Evolutionary conservation across 2,113 vertebrate genomes (phyloP).

Genomic region (Phycodurus eques): DNA sequence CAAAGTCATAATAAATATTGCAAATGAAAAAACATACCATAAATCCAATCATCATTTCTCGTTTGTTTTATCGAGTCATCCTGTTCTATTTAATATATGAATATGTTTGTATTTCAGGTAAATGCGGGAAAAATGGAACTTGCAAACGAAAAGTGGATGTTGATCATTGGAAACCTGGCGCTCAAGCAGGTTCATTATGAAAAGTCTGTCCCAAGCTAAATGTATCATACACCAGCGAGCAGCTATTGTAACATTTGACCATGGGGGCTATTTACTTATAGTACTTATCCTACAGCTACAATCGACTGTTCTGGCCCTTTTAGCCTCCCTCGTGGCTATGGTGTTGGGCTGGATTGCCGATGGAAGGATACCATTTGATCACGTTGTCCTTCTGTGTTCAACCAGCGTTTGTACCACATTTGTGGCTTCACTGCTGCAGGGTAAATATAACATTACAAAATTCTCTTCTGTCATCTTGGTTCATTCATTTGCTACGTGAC

Average conservation of each 20-base stretch:
- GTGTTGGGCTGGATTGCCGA: constrained; percentile 79
- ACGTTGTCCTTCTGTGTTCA: constrained; percentile 81
- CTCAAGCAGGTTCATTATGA: constrained; percentile 82
- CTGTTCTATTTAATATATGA: neutral
- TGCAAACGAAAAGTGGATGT: constrained; percentile 76
- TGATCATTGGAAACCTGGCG: constrained; percentile 85
- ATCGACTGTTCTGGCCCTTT: constrained; percentile 87
- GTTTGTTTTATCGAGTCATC: neutral
- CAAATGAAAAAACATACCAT: no score
- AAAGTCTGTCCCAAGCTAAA: neutral
- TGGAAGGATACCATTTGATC: constrained; percentile 72
- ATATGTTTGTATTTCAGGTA: constrained; percentile 68
- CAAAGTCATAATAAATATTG: no score
- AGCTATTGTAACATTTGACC: neutral
- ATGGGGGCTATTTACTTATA: neutral
- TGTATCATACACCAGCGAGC: neutral
- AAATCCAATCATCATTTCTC: neutral
- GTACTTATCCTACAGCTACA: constrained; percentile 77
- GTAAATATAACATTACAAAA: constrained; percentile 63
- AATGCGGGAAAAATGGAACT: constrained; percentile 85
- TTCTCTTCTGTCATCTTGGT: neutral
- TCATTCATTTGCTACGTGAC: no score
- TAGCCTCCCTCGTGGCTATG: constrained; percentile 83
- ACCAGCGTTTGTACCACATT: constrained; percentile 85
- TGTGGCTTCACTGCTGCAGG: constrained; percentile 82